These are phyloP conservation scores for Reticulitermes speratus DNA, from an alignment of 1,140 invertebrate species.

Conservation along the genomic window DNA sequence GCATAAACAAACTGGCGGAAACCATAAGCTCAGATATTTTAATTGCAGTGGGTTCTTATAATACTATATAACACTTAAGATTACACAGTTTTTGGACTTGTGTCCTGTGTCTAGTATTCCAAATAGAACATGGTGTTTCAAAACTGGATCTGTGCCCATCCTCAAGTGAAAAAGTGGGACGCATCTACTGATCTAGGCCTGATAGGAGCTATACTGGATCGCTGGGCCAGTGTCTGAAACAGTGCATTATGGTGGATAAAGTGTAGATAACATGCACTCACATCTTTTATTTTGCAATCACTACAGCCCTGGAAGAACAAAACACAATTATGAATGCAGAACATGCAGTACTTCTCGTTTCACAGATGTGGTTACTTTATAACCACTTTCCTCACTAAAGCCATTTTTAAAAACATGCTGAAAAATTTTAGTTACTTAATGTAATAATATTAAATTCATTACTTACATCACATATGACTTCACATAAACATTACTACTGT, in stretches of 20 bases:
- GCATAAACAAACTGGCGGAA: background rate
- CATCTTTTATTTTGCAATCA: background rate
- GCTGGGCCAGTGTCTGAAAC: too few relatives aligned
- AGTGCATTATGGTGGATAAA: too few relatives aligned
- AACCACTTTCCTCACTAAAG: background rate
- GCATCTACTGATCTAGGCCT: too few relatives aligned
- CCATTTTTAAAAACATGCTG: background rate
- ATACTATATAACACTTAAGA: too few relatives aligned
- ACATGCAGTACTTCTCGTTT: background rate
- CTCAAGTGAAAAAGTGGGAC: too few relatives aligned
- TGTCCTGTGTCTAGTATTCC: too few relatives aligned
- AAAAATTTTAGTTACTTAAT: background rate
- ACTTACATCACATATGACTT: background rate
- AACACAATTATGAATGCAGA: background rate
- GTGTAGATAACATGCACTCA: background rate
- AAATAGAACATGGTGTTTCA: too few relatives aligned
- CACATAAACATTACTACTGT: background rate
- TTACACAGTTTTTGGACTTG: too few relatives aligned
- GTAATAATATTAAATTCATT: background rate
- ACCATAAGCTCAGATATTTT: too few relatives aligned
- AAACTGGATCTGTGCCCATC: too few relatives aligned
- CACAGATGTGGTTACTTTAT: background rate
- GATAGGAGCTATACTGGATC: too few relatives aligned
- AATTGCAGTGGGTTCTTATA: too few relatives aligned
- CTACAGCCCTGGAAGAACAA: constrained; percentile 3